These are phyloP conservation scores for Synanceia verrucosa DNA, from an alignment of 2,797 vertebrate species.

Conservation along the genomic window DNA sequence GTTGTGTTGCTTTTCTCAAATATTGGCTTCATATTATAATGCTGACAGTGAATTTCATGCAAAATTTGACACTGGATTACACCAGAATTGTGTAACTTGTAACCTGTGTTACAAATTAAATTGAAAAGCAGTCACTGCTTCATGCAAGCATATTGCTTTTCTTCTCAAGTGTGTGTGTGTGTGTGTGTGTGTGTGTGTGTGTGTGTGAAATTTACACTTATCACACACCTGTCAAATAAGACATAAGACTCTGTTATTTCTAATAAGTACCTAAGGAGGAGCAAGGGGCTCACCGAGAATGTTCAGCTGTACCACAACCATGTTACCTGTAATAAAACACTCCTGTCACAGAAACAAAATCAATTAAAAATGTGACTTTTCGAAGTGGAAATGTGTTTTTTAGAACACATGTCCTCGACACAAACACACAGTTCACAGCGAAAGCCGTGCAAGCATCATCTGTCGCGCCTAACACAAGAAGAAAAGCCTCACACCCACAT, in stretches of 20 bases:
- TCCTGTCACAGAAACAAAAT: not conserved
- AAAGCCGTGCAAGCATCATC: slow-evolving; percentile 17
- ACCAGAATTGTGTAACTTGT: not conserved
- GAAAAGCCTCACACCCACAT: slow-evolving; percentile 14
- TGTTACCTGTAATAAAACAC: too few species aligned
- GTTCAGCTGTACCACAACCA: not conserved
- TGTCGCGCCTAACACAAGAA: slow-evolving; percentile 24
- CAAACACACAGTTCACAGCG: not conserved
- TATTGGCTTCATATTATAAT: not conserved
- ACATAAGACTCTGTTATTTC: slow-evolving; percentile 59
- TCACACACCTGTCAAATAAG: slow-evolving; percentile 73
- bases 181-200: too few species aligned
- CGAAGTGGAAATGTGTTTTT: not conserved
- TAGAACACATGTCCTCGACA: not conserved
- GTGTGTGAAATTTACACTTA: slow-evolving; percentile 81
- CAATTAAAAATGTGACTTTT: not conserved
- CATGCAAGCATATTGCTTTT: too few species aligned
- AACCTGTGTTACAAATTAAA: slow-evolving; percentile 10
- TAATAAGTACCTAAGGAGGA: slow-evolving; percentile 72
- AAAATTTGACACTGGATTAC: not conserved
- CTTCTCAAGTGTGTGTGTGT: too few species aligned
- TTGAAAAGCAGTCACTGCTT: too few species aligned
- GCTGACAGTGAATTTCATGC: not conserved
- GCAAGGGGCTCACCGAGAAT: slow-evolving; percentile 5
- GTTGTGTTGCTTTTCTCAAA: not conserved